These are phyloP conservation scores for Monodelphis domestica DNA, from an alignment of 2,797 vertebrate genomes.

Conservation along the genomic window DNA sequence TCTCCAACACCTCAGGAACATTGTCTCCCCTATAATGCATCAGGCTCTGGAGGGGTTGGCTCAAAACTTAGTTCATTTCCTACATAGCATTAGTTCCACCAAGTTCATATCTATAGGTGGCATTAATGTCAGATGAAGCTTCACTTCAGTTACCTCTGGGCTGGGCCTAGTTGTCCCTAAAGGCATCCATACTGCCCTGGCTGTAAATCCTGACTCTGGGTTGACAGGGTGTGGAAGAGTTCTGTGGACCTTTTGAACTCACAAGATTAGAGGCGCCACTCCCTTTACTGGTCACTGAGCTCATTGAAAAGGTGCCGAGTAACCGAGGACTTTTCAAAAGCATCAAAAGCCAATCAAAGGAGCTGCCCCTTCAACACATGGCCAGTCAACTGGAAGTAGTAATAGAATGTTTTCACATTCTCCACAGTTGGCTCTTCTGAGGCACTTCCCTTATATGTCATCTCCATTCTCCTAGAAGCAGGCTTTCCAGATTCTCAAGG, in stretches of 20 bases:
- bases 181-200: not conserved
- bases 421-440: not conserved
- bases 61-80: not conserved
- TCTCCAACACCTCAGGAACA: not conserved
- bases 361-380: not conserved
- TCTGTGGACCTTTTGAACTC: not conserved
- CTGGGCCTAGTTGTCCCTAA: not conserved
- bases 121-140: not conserved
- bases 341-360: not conserved
- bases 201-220: not conserved
- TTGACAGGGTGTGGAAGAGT: not conserved
- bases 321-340: not conserved
- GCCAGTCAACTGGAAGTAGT: not conserved
- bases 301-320: not conserved
- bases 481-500: not conserved
- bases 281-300: not conserved
- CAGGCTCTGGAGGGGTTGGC: not conserved
- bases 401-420: not conserved
- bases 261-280: not conserved
- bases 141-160: not conserved
- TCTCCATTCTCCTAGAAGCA: not conserved
- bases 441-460: not conserved
- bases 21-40: not conserved
- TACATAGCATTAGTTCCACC: not conserved
- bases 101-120: not conserved